Percentiles rank a stretch among this genome's conserved stretches.
phyloP scores from a whole-genome alignment of 2,797 vertebrate species.

The Ptychadena robeensis region DNA sequence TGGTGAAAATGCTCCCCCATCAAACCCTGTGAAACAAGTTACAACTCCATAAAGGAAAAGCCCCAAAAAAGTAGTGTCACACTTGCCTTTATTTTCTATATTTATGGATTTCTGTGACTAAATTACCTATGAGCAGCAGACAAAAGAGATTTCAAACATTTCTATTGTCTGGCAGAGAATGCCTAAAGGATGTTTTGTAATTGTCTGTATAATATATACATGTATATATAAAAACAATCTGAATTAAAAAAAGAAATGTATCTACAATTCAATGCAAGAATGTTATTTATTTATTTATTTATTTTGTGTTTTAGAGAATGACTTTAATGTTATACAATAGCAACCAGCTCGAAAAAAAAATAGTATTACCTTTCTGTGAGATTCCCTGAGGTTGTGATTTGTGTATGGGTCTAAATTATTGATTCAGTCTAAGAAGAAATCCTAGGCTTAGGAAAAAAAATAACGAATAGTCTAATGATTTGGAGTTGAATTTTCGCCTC shows the following conservation, averaged over 20 bases:
- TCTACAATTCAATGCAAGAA: slow-evolving; percentile 63
- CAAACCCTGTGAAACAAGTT: not conserved
- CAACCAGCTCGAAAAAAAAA: slow-evolving; percentile 49
- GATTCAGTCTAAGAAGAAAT: slow-evolving; percentile 42
- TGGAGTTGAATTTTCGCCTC: slow-evolving; percentile 24
- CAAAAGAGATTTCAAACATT: slow-evolving; percentile 30
- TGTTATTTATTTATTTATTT: too few species aligned
- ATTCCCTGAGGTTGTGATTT: slow-evolving; percentile 34
- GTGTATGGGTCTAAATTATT: slow-evolving; percentile 54
- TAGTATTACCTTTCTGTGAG: slow-evolving; percentile 38
- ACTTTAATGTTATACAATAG: slow-evolving; percentile 49
- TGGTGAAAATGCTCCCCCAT: not conserved
- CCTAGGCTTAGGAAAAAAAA: slow-evolving; percentile 41
- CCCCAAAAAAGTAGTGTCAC: not conserved
- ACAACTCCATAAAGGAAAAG: not conserved
- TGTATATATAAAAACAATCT: not conserved
- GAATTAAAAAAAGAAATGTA: slow-evolving; percentile 46
- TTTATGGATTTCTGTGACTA: slow-evolving; percentile 21
- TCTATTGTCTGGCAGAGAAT: slow-evolving; percentile 27
- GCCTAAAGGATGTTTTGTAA: slow-evolving; percentile 32
- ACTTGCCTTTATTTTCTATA: not conserved
- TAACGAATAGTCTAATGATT: slow-evolving; percentile 57
- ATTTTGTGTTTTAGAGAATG: too few species aligned
- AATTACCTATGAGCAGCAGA: slow-evolving; percentile 48
- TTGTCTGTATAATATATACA: slow-evolving; percentile 50